These are phyloP conservation scores for Chascanopsetta lugubris DNA, from an alignment of 2,113 vertebrate genomes.

Conservation along the genomic window DNA sequence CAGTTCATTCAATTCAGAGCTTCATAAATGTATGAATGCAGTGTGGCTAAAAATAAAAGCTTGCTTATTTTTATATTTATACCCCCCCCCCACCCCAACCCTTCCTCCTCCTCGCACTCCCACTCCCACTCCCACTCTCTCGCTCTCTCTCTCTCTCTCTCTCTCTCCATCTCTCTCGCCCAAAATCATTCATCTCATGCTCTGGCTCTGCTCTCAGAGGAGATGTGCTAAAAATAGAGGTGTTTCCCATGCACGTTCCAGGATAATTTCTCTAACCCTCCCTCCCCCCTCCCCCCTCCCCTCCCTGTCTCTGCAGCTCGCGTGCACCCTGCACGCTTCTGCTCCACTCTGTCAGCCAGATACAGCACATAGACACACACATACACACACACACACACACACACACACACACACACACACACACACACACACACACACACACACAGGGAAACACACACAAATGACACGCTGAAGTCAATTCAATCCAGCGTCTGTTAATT, in stretches of 20 bases:
- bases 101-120: slow-evolving; percentile 30
- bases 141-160: neutral
- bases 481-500: slow-evolving; percentile 4
- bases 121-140: slow-evolving; percentile 20
- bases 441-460: neutral
- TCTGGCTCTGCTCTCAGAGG: slow-evolving; percentile 51
- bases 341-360: slow-evolving; percentile 37
- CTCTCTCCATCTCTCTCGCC: slow-evolving; percentile 21
- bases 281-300: slow-evolving; percentile 22
- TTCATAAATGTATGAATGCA: slow-evolving; percentile 68
- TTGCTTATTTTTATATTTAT: slow-evolving; percentile 63
- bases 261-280: slow-evolving; percentile 58
- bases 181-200: slow-evolving; percentile 71
- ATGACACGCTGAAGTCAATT: slow-evolving; percentile 1
- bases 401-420: neutral
- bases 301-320: slow-evolving; percentile 7
- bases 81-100: slow-evolving; percentile 12
- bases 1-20: slow-evolving; percentile 31
- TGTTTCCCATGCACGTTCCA: slow-evolving; percentile 72
- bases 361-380: neutral
- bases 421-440: slow-evolving; percentile 5
- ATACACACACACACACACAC: slow-evolving; percentile 7
- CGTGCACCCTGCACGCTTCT: slow-evolving; percentile 21
- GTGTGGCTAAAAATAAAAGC: slow-evolving; percentile 59
- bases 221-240: slow-evolving; percentile 74